Conservation (phyloP, 1,140 invertebrate species). For the Frieseomelitta varia region DNA sequence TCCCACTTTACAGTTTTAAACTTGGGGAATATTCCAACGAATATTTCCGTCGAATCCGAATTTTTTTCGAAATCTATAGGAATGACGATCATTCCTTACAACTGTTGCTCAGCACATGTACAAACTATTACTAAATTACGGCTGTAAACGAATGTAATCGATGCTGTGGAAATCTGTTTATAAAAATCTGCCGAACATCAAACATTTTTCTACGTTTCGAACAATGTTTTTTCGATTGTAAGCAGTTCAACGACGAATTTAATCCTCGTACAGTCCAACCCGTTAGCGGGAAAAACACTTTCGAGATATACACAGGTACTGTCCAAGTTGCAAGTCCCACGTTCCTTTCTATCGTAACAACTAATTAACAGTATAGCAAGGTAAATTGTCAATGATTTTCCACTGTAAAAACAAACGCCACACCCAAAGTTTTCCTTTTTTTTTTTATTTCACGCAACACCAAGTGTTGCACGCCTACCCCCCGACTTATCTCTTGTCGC, state of each 20-base stretch:
- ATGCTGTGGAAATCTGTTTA: neutral
- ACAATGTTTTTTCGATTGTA: neutral
- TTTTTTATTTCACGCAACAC: slow-evolving; percentile 19
- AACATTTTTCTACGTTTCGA: neutral
- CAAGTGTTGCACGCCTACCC: slow-evolving; percentile 5
- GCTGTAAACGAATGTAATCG: neutral
- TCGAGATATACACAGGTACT: neutral
- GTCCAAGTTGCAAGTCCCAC: neutral
- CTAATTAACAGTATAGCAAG: neutral
- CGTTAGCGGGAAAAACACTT: slow-evolving; percentile 9
- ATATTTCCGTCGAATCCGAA: neutral
- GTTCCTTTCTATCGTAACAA: slow-evolving; percentile 10
- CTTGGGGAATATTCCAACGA: neutral
- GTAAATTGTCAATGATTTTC: neutral
- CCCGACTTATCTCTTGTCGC: slow-evolving; percentile 31
- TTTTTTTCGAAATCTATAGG: neutral
- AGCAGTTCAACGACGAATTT: neutral
- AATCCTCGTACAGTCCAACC: neutral
- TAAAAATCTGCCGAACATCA: neutral
- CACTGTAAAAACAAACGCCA: slow-evolving; percentile 47
- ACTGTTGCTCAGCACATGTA: no score
- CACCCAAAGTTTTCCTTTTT: slow-evolving; percentile 36
- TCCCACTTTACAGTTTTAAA: neutral
- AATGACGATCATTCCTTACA: neutral
- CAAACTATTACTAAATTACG: no score